Evolutionary conservation across 1,140 invertebrate genomes (phyloP).

Genomic region (Drosophila watanabei): DNA sequence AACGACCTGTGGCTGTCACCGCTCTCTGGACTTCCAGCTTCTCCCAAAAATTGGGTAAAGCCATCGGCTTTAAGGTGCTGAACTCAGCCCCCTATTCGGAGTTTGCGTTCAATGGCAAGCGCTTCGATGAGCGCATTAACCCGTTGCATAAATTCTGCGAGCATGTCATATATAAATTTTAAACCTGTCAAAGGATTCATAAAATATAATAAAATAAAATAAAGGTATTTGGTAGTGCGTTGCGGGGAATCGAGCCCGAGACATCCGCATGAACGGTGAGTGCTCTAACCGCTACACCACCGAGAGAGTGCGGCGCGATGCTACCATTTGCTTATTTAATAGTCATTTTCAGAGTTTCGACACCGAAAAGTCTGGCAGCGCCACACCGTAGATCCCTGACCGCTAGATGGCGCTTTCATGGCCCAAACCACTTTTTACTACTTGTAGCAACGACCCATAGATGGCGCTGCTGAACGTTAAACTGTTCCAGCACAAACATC

Average conservation of each 20-base stretch:
- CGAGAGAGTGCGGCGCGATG: accelerated
- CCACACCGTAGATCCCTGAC: no score
- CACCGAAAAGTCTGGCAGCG: no score
- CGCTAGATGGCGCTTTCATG: no score
- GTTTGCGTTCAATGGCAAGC: conserved; percentile 87
- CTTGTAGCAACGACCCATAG: no score
- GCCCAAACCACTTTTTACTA: no score
- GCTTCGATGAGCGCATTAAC: conserved; percentile 86
- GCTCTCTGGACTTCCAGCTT: conserved; percentile 87
- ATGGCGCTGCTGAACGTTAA: no score
- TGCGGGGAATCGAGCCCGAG: conserved; percentile 97
- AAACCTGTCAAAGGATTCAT: neutral
- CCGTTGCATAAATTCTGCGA: conserved; percentile 63
- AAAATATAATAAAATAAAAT: neutral
- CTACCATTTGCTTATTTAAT: neutral
- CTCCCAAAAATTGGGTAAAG: conserved; percentile 87
- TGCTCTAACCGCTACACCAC: neutral
- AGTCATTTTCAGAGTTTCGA: no score
- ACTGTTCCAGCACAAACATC: no score
- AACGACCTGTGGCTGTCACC: conserved; percentile 87
- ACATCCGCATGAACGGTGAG: conserved; percentile 92
- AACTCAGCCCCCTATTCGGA: conserved; percentile 86
- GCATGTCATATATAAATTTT: conserved; percentile 56
- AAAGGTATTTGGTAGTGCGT: neutral
- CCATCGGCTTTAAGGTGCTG: conserved; percentile 87